These are phyloP conservation scores for Ptychadena robeensis DNA, from an alignment of 2,797 vertebrate genomes.

Conservation along the genomic window DNA sequence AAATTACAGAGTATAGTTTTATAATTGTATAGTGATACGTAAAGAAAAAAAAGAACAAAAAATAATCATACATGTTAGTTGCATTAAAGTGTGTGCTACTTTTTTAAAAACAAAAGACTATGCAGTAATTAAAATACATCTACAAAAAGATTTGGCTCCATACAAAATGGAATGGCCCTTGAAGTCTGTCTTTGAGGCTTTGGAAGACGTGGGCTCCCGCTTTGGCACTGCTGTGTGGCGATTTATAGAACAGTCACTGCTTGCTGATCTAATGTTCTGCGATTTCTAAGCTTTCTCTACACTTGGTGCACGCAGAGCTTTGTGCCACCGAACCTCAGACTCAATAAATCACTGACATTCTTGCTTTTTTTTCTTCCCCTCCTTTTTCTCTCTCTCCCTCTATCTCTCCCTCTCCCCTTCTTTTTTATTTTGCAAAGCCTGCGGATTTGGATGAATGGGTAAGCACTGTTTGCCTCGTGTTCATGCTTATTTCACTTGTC, in stretches of 20 bases:
- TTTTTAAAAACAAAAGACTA: too few relatives aligned
- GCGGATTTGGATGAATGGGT: conserved; percentile 84
- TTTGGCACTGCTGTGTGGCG: not conserved
- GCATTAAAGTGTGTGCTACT: too few relatives aligned
- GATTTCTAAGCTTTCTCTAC: conserved; percentile 54
- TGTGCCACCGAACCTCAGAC: conserved; percentile 62
- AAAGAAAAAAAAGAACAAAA: too few relatives aligned
- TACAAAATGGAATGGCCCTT: not conserved
- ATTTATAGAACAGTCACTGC: conserved; percentile 24
- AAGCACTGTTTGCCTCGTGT: conserved; percentile 77
- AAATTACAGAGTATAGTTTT: too few relatives aligned
- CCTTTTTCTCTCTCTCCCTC: conserved; percentile 23
- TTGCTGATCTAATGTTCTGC: conserved; percentile 25
- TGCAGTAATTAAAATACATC: too few relatives aligned
- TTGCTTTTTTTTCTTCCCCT: not conserved
- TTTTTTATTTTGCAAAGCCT: conserved; percentile 74
- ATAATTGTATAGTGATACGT: too few relatives aligned
- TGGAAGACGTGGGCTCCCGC: conserved; percentile 1
- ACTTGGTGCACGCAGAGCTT: conserved; percentile 62
- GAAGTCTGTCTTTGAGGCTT: conserved; percentile 6
- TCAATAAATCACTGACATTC: conserved; percentile 67
- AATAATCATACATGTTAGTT: too few relatives aligned
- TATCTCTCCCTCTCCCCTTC: conserved; percentile 59
- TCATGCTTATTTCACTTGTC: conserved; percentile 82
- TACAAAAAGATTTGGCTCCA: not conserved